phyloP scores from a whole-genome alignment of 2,888 invertebrate species.

The Ichneumoninae sp. region DNA sequence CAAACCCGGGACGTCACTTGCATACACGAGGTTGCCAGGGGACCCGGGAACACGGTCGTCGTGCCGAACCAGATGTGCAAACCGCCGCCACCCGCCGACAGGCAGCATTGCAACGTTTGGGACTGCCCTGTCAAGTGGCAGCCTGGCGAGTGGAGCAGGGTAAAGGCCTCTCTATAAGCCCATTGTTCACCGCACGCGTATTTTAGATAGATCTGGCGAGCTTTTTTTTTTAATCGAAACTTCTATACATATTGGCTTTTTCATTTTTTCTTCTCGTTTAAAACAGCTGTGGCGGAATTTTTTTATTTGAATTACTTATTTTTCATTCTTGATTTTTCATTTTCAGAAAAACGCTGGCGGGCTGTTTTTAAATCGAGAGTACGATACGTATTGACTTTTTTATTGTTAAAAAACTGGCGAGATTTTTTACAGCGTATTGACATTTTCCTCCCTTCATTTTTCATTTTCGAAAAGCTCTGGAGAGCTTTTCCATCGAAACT shows the following conservation, averaged over 20 bases:
- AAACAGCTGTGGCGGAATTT: too few species aligned
- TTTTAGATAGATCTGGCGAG: background rate
- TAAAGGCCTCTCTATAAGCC: slow-evolving; percentile 72
- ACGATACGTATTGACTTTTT: background rate
- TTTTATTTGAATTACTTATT: too few species aligned
- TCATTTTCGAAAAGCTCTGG: too few species aligned
- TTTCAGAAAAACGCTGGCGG: too few species aligned
- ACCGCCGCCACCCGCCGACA: slow-evolving; percentile 94
- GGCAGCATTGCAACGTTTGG: slow-evolving; percentile 95
- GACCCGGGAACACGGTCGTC: slow-evolving; percentile 94
- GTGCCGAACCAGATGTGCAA: slow-evolving; percentile 98
- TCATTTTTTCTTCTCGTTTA: too few species aligned
- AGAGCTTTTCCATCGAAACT: too few species aligned
- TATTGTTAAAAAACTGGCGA: background rate
- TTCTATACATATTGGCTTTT: too few species aligned
- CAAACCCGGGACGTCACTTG: slow-evolving; percentile 96
- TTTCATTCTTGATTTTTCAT: background rate
- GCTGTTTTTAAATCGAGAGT: too few species aligned
- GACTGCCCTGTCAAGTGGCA: slow-evolving; percentile 97
- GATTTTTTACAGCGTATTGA: too few species aligned
- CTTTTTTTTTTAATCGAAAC: background rate
- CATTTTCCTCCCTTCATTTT: too few species aligned
- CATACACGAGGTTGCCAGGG: slow-evolving; percentile 94
- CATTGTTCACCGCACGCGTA: slow-evolving; percentile 4
- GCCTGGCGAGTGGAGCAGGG: slow-evolving; percentile 93